A percentile compares a stretch with the other conserved stretches of the same genome.
Conservation (phyloP, 2,888 invertebrate species). For the Hypomecis atomaria region DNA sequence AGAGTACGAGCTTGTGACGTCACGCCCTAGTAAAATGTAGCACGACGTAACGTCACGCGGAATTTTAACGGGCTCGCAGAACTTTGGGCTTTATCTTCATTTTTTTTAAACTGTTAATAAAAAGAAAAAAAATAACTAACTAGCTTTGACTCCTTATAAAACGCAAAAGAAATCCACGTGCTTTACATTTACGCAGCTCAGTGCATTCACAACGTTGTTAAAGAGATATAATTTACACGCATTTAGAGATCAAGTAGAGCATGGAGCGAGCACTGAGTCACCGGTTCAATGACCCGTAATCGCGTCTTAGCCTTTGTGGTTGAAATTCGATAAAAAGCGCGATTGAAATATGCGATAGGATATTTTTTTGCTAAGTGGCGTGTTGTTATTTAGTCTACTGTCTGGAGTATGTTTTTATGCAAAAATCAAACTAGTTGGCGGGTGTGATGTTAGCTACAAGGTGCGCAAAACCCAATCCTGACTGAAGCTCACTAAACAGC, state of each 20-base stretch:
- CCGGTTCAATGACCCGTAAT: slow-evolving; percentile 69
- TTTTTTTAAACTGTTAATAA: too few species aligned
- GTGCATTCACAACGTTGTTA: neutral
- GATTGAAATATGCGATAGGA: slow-evolving; percentile 30
- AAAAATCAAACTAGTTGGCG: too few species aligned
- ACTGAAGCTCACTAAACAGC: too few species aligned
- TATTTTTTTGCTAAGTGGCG: slow-evolving; percentile 3
- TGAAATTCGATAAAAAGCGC: slow-evolving; percentile 22
- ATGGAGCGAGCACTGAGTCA: slow-evolving; percentile 62
- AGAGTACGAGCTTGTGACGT: too few species aligned
- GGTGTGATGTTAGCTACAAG: too few species aligned
- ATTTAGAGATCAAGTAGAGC: slow-evolving; percentile 66
- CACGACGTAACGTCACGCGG: too few species aligned
- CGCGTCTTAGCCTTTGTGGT: slow-evolving; percentile 46
- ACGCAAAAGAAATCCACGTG: neutral
- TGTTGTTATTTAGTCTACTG: neutral
- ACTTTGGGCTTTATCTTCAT: too few species aligned
- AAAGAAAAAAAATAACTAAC: neutral
- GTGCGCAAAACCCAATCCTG: too few species aligned
- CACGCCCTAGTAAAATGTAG: too few species aligned
- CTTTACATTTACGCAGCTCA: slow-evolving; percentile 6
- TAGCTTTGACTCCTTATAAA: neutral
- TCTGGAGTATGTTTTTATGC: slow-evolving; percentile 8
- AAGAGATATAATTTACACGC: slow-evolving; percentile 22
- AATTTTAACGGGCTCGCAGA: too few species aligned